Conservation (phyloP, 2,888 invertebrate genomes). For the Pinctada fucata region DNA sequence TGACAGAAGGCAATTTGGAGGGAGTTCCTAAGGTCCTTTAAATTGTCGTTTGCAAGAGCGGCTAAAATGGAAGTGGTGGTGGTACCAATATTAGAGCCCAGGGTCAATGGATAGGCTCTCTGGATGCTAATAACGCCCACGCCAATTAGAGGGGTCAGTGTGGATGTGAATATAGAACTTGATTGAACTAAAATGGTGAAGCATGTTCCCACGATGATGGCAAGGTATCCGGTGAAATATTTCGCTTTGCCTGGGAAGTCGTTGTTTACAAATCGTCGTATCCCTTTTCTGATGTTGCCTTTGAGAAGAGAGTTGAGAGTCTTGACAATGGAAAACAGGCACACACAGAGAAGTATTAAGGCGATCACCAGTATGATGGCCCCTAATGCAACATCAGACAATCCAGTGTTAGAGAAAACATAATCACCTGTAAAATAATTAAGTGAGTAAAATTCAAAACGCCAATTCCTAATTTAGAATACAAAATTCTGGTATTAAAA, state of each 20-base stretch:
- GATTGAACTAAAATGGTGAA: constrained; percentile 72
- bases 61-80: constrained; percentile 73
- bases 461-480: too few relatives aligned
- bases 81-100: constrained; percentile 73
- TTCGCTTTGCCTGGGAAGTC: constrained; percentile 66
- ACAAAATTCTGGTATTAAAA: too few relatives aligned
- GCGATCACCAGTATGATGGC: constrained; percentile 61
- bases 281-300: constrained; percentile 66
- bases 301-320: constrained; percentile 65
- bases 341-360: constrained; percentile 61
- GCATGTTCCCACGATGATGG: constrained; percentile 66
- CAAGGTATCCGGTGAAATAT: constrained; percentile 69
- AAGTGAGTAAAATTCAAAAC: too few relatives aligned
- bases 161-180: constrained; percentile 71
- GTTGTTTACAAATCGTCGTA: constrained; percentile 68
- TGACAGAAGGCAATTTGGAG: constrained; percentile 74
- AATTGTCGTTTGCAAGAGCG: constrained; percentile 54
- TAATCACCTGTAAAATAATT: constrained; percentile 23
- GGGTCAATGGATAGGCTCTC: constrained; percentile 70
- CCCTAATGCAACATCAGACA: constrained; percentile 61
- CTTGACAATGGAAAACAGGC: constrained; percentile 69
- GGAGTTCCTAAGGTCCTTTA: constrained; percentile 62
- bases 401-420: constrained; percentile 56
- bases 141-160: constrained; percentile 71
- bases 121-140: constrained; percentile 67